Percentiles rank a stretch among this genome's conserved stretches.
Conservation (phyloP, 2,113 vertebrate genomes). For the Ptilorrhoa leucosticta region DNA sequence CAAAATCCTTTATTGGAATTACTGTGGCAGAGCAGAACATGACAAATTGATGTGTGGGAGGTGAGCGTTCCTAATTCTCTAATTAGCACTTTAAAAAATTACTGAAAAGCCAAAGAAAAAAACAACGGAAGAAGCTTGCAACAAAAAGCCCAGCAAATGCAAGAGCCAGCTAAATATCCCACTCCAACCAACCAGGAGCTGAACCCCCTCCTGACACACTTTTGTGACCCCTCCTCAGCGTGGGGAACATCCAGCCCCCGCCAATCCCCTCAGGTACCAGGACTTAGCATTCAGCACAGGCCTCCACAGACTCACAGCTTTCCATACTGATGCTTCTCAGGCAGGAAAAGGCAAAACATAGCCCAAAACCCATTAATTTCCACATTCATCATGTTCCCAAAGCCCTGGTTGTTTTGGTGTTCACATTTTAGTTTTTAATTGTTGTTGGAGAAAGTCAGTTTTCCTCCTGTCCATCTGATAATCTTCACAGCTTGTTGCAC, state of each 20-base stretch:
- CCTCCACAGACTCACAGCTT: neutral
- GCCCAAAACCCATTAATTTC: neutral
- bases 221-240: neutral
- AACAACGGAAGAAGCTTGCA: neutral
- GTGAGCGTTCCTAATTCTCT: slow-evolving; percentile 38
- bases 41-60: slow-evolving; percentile 12
- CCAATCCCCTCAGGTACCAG: neutral
- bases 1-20: neutral
- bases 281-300: neutral
- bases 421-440: slow-evolving; percentile 46
- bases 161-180: neutral
- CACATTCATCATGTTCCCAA: neutral
- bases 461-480: slow-evolving; percentile 27
- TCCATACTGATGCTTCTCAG: neutral
- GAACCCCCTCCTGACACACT: neutral
- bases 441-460: neutral
- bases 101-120: neutral
- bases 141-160: neutral
- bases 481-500: neutral
- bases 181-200: neutral
- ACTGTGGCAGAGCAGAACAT: slow-evolving; percentile 2
- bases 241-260: neutral
- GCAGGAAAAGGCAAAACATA: neutral
- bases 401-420: neutral
- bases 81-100: slow-evolving; percentile 10